Evolutionary conservation across 2,888 invertebrate genomes (phyloP).

Genomic region (Idaea biselata): DNA sequence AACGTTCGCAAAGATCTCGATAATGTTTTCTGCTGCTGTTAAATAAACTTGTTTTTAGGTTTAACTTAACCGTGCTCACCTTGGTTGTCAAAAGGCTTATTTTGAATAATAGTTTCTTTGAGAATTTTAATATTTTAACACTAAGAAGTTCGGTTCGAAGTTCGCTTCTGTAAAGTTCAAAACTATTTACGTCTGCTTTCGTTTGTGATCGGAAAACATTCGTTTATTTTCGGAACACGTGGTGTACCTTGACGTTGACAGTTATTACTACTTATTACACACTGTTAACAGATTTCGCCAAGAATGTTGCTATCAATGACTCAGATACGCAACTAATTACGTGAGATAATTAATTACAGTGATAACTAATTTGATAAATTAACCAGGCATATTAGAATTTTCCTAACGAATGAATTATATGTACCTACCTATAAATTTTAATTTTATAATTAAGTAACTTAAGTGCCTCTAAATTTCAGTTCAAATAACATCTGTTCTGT

Average conservation of each 20-base stretch:
- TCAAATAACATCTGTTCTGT: no score
- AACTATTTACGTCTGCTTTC: slow-evolving; percentile 70
- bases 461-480: no score
- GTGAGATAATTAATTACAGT: neutral
- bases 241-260: slow-evolving; percentile 49
- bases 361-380: no score
- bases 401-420: no score
- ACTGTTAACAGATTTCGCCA: slow-evolving; percentile 20
- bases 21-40: neutral
- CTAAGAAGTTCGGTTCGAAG: slow-evolving; percentile 38
- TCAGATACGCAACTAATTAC: neutral
- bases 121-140: slow-evolving; percentile 2
- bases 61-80: neutral
- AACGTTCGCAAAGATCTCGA: neutral
- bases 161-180: slow-evolving; percentile 51
- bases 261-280: slow-evolving; percentile 53
- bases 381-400: no score
- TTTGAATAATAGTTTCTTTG: neutral
- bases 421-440: no score
- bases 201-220: slow-evolving; percentile 47
- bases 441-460: no score
- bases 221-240: slow-evolving; percentile 66
- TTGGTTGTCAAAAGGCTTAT: slow-evolving; percentile 7
- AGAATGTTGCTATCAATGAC: neutral
- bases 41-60: neutral